Conservation (phyloP, 2,113 vertebrate genomes). For the Mystacornis crossleyi region DNA sequence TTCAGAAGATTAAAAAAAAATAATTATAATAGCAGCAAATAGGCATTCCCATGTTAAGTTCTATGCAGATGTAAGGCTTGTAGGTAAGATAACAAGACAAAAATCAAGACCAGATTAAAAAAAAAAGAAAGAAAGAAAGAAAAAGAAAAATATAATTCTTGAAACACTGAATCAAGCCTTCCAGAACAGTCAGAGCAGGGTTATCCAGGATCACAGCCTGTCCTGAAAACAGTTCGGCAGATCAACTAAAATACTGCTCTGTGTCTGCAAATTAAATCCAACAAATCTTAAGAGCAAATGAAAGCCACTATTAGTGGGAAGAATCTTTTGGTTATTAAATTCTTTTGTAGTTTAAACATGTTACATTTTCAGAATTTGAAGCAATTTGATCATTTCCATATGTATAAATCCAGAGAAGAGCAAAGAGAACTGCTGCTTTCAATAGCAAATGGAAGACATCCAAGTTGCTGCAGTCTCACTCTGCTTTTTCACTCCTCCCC, state of each 20-base stretch:
- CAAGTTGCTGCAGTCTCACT: background rate
- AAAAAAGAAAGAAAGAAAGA: background rate
- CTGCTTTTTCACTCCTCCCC: background rate
- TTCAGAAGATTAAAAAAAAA: background rate
- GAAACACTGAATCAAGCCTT: background rate
- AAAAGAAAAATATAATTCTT: background rate
- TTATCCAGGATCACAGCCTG: background rate
- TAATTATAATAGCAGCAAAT: background rate
- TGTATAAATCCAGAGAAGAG: background rate
- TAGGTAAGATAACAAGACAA: background rate
- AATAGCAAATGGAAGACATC: background rate
- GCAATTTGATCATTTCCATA: background rate
- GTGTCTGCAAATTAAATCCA: background rate
- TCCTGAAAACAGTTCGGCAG: background rate
- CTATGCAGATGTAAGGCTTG: background rate
- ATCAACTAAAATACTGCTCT: background rate
- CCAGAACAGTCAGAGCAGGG: background rate
- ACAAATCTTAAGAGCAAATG: background rate
- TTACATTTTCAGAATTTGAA: background rate
- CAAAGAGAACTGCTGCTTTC: background rate
- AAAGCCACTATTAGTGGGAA: background rate
- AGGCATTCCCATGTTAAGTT: background rate
- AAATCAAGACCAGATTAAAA: background rate
- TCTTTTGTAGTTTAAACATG: background rate
- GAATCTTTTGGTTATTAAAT: background rate